Base-by-base conservation (phyloP, 2,888 invertebrate species). In the Lutraria lutraria region DNA sequence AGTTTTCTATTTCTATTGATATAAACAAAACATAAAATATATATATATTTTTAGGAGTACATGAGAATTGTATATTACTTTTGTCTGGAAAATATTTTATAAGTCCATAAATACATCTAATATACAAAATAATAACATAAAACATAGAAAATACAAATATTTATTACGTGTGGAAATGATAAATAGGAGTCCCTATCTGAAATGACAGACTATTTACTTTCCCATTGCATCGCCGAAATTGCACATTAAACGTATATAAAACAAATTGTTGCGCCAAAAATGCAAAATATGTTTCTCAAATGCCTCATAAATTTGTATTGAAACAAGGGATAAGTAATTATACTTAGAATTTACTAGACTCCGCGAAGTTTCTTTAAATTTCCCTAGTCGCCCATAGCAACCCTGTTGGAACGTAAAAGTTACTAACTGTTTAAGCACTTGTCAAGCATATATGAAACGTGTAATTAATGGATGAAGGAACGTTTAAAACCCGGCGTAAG, bases 261-360 rank as follows among this genome's bases (percentile, higher is more conserved):
- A 76, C 16, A 31, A 76, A 76, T 76, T 76, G 76, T 76, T 76
- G 76, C 76, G 76, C 76, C 76, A 76, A 76, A 76, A 76, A 76
- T 76, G 76, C 76, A 76, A 76, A 76, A 13, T 34, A 76, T 34
- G 76, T 19, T 34, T 25, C 76, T 76, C 76, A 31, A 31, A 34
- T 31, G 76, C 4, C 34, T 76, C 76, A 19, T 76, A 76, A 76
- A 76, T 16, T 1, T 31, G 34, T 34, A 76, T 76, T 13, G 19
- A 76, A 76, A 16, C 25, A 19, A 15, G 29, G 25, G 34, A 31
- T 76, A 76, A 31, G 34, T 76, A 31, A 76, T 76, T 76, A 76
- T 76, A 4, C 19, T 4, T 4, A 21, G 25, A 25, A 63, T 63
- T 56, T 63, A 25, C 21, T 21, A 63, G 63, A 12, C 63, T 25